phyloP scores from a whole-genome alignment of 2,797 vertebrate species.

The Chloroceryle amazona region DNA sequence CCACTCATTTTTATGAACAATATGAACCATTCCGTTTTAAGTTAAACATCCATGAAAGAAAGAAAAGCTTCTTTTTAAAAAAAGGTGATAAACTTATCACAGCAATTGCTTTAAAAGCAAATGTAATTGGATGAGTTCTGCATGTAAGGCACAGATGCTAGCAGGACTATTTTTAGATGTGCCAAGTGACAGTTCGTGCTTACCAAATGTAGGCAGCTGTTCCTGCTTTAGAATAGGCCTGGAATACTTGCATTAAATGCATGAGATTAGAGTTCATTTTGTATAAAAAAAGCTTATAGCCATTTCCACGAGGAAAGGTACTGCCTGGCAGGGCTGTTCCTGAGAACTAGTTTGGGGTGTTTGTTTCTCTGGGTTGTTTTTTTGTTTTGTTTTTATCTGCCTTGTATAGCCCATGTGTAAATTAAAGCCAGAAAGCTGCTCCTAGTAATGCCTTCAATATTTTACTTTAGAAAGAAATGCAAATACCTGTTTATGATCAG shows the following conservation, averaged over 20 bases:
- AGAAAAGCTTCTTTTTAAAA: neutral
- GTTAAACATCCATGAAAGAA: neutral
- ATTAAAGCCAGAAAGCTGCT: neutral
- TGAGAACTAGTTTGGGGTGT: neutral
- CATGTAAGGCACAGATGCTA: constrained; percentile 72
- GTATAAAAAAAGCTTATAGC: neutral
- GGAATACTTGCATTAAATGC: constrained; percentile 17
- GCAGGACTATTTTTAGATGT: constrained; percentile 90
- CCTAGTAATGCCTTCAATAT: neutral
- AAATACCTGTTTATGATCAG: neutral
- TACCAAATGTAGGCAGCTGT: constrained; percentile 89
- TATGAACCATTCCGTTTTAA: neutral
- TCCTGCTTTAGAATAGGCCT: constrained; percentile 63
- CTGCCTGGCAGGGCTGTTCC: neutral
- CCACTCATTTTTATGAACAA: neutral
- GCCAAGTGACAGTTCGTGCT: constrained; percentile 82
- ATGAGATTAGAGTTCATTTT: neutral
- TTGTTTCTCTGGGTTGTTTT: neutral
- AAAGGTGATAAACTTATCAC: neutral
- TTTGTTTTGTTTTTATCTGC: neutral
- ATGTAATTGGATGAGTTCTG: constrained; percentile 79
- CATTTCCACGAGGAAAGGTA: neutral
- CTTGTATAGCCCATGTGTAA: neutral
- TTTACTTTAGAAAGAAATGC: neutral
- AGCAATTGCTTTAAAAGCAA: constrained; percentile 61